phyloP scores from a whole-genome alignment of 37 sponge, comb jelly and placozoan genomes.

The Cliona cf. orientalis region DNA sequence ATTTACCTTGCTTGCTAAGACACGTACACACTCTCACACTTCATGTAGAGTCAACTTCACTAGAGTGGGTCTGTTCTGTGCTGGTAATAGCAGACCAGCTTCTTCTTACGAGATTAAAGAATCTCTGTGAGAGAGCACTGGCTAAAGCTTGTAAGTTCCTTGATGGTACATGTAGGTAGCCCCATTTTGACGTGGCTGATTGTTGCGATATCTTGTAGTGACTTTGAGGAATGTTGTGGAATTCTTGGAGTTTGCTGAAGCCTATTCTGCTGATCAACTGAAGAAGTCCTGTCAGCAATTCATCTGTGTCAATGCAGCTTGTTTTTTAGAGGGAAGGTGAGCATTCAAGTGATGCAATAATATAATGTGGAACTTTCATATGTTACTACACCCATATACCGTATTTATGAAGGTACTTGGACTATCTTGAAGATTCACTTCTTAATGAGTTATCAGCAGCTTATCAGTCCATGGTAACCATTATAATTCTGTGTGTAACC shows the following conservation, averaged over 20 bases:
- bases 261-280: constrained; percentile 75
- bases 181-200: background rate
- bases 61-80: constrained; percentile 39
- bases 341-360: background rate
- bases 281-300: constrained; percentile 74
- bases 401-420: constrained; percentile 22
- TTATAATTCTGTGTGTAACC: background rate
- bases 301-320: constrained; percentile 75
- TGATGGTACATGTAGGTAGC: background rate
- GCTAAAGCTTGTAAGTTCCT: constrained; percentile 51
- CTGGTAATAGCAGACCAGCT: constrained; percentile 75
- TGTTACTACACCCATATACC: background rate
- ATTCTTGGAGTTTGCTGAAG: constrained; percentile 49
- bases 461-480: constrained; percentile 43
- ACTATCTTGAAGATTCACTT: constrained; percentile 11
- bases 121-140: constrained; percentile 58
- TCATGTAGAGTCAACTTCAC: constrained; percentile 30
- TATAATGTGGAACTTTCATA: no score
- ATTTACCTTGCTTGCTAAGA: no score
- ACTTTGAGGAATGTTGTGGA: constrained; percentile 53
- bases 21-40: no score
- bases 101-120: constrained; percentile 53
- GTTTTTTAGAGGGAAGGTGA: constrained; percentile 67
- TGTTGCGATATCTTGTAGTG: constrained; percentile 35
- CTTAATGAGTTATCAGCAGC: constrained; percentile 30